A percentile compares a stretch with the other conserved stretches of the same genome.
phyloP scores from a whole-genome alignment of 2,113 vertebrate genomes.

The Paradisaea rubra region DNA sequence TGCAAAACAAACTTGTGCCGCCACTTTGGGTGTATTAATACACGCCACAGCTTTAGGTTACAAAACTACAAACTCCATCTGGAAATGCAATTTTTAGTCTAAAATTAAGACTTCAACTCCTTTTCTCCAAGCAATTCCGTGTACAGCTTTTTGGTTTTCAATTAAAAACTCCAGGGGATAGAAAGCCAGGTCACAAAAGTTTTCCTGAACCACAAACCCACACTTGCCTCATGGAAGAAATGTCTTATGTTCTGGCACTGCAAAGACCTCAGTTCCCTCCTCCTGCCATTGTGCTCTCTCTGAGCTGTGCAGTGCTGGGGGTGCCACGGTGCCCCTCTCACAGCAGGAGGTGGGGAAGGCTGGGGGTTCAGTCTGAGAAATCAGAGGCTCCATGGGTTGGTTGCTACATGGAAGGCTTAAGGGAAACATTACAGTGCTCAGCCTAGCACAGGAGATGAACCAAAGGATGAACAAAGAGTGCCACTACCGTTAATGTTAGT shows the following conservation, averaged over 20 bases:
- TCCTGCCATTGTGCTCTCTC: not conserved
- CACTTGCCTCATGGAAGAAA: constrained; percentile 20
- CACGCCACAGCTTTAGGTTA: not conserved
- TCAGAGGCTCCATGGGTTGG: not conserved
- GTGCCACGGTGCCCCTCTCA: not conserved
- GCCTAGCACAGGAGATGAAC: not conserved
- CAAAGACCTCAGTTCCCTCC: not conserved
- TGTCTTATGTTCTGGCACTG: not conserved
- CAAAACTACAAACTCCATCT: not conserved
- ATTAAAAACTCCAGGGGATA: not conserved
- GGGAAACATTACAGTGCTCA: not conserved
- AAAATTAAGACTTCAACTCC: not conserved
- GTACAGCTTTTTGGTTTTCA: not conserved
- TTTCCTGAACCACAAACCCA: constrained; percentile 16
- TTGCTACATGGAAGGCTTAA: not conserved
- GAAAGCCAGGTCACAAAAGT: not conserved
- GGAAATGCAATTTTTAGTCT: not conserved
- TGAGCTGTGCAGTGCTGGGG: not conserved
- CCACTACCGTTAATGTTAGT: not conserved
- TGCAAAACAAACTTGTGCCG: not conserved
- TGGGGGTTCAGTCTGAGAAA: not conserved
- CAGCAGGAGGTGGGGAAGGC: not conserved
- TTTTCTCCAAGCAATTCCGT: not conserved
- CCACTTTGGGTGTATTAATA: not conserved
- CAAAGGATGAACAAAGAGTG: not conserved